A percentile compares a stretch with the other conserved stretches of the same genome.
These are phyloP conservation scores for Ranitomeya imitator DNA, from an alignment of 2,113 vertebrate genomes.

Conservation along the genomic window DNA sequence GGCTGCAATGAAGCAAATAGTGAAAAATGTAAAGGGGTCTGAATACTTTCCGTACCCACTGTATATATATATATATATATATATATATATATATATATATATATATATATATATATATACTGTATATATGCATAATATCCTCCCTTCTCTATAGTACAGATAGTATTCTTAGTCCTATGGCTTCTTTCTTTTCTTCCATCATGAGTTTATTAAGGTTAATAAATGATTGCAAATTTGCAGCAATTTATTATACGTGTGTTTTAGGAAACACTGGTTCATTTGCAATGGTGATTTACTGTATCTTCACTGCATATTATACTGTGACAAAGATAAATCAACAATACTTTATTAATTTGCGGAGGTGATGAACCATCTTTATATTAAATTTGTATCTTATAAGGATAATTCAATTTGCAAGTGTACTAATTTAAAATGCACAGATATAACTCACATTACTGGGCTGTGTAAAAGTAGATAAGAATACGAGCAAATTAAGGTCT, in stretches of 20 bases:
- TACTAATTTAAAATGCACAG: slow-evolving; percentile 49
- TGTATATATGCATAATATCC: no score
- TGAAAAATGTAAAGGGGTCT: no score
- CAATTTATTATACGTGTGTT: slow-evolving; percentile 48
- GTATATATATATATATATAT: no score
- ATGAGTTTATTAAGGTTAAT: slow-evolving; percentile 36
- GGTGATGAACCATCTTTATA: slow-evolving; percentile 48
- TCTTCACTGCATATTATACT: slow-evolving; percentile 40
- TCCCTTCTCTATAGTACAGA: background rate
- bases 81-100: no score
- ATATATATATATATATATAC: no score
- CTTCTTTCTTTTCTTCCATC: background rate
- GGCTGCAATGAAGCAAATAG: no score
- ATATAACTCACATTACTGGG: slow-evolving; percentile 34
- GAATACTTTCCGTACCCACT: no score
- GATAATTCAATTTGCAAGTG: slow-evolving; percentile 50
- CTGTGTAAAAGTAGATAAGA: slow-evolving; percentile 38
- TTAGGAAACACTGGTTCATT: slow-evolving; percentile 34
- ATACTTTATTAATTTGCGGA: slow-evolving; percentile 48
- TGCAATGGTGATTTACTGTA: slow-evolving; percentile 49
- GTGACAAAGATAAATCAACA: slow-evolving; percentile 50
- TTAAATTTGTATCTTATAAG: slow-evolving; percentile 49
- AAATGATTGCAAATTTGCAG: slow-evolving; percentile 31
- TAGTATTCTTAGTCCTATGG: background rate
- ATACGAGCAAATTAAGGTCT: slow-evolving; percentile 31